phyloP scores from a whole-genome alignment of 1,140 invertebrate genomes.

The Dendrolimus kikuchii region DNA sequence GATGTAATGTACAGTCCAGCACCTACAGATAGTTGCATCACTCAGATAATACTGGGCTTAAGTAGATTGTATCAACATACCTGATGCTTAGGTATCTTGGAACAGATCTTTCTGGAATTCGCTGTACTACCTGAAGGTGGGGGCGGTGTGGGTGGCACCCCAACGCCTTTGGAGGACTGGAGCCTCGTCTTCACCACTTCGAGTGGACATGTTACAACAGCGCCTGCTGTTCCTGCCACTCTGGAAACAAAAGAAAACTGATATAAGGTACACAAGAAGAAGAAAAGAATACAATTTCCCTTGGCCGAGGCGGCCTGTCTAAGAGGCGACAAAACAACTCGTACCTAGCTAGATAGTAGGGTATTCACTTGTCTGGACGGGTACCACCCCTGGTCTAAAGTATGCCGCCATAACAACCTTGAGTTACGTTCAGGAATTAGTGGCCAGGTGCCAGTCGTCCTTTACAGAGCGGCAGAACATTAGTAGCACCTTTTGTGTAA shows the following conservation, averaged over 20 bases:
- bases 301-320: no score
- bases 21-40: no score
- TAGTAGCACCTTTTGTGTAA: no score
- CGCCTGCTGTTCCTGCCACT: constrained; percentile 95
- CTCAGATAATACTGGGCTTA: neutral
- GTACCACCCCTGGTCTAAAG: no score
- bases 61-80: constrained; percentile 22
- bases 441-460: no score
- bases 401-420: no score
- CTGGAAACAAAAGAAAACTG: constrained; percentile 71
- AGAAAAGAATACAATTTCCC: neutral
- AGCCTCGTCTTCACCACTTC: constrained; percentile 99
- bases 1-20: no score
- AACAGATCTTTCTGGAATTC: constrained; percentile 49
- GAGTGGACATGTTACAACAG: constrained; percentile 96
- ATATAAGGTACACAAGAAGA: neutral
- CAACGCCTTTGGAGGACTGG: constrained; percentile 90
- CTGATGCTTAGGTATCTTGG: constrained; percentile 61
- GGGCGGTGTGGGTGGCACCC: constrained; percentile 68
- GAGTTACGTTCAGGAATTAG: no score
- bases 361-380: no score
- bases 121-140: constrained; percentile 43
- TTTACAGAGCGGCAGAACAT: no score
- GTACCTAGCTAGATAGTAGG: no score
- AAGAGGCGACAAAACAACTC: no score